Percentiles rank a stretch among this genome's conserved stretches.
Conservation (phyloP, 2,113 vertebrate genomes). For the Sinocyclocheilus grahami region DNA sequence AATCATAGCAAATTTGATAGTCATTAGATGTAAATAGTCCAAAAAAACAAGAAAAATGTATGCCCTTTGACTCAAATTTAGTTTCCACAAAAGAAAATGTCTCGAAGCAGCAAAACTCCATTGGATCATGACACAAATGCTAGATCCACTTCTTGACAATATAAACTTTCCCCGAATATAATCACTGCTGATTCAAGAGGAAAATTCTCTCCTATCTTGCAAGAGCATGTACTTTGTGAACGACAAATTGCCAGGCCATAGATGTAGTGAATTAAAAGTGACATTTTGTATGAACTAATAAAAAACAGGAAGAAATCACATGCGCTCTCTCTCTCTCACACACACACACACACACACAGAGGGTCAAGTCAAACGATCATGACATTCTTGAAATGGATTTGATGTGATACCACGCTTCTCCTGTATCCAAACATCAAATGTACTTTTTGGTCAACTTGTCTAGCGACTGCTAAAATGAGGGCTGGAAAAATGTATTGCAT, state of each 20-base stretch:
- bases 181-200: background rate
- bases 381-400: slow-evolving; percentile 47
- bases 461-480: slow-evolving; percentile 67
- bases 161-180: background rate
- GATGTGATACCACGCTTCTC: slow-evolving; percentile 42
- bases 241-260: background rate
- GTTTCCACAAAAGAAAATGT: slow-evolving; percentile 57
- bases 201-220: slow-evolving; percentile 9
- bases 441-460: slow-evolving; percentile 76
- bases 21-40: slow-evolving; percentile 76
- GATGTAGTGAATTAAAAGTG: slow-evolving; percentile 34
- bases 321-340: background rate
- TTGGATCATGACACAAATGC: background rate
- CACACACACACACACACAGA: slow-evolving; percentile 15
- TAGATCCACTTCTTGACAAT: slow-evolving; percentile 21
- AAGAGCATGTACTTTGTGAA: slow-evolving; percentile 33
- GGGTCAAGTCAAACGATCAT: slow-evolving; percentile 38
- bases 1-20: slow-evolving; percentile 75
- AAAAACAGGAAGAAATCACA: background rate
- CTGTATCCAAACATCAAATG: slow-evolving; percentile 50
- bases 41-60: slow-evolving; percentile 68
- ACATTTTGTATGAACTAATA: slow-evolving; percentile 22
- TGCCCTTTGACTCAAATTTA: slow-evolving; percentile 74
- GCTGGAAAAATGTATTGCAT: slow-evolving; percentile 75
- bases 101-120: slow-evolving; percentile 48